Base-by-base conservation (phyloP, 2,113 vertebrate species). In the Dinomys branickii region DNA sequence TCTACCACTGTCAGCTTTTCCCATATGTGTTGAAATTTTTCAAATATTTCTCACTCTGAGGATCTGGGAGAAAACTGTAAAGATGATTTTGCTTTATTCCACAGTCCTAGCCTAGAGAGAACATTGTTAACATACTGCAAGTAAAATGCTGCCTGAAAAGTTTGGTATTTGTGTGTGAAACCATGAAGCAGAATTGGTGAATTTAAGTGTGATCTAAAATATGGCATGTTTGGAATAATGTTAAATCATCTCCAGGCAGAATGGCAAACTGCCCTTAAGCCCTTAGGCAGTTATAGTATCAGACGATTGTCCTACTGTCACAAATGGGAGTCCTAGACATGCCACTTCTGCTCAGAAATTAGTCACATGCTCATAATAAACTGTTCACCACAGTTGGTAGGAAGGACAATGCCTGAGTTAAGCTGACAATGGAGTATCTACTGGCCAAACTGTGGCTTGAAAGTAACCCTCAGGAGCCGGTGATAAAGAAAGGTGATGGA, bases 41-140 rank as follows among this genome's bases (percentile, higher is more conserved):
- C 69, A 88, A 59, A 88, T 86, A 61, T 89, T 33, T 90, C 56
- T 87, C 24, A 94, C 61, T 89, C 38, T 85, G 30, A 78, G 12
- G 80, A 28, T 87, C 26, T 83, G n/a, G 28, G 30, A 81, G 13
- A 90, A 94, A 92, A 4, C 41, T 96, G 67, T 50, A 56, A 90
- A 91, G 87, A n/a, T 7, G 63, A 54, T 88, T 96, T 94, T 1
- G 41, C 54, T 59, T 94, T 28, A 81, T 10, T 13, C 59, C 54
- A 58, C 86, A 77, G 87, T 47, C 50, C 73, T 92, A 94, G 84
- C 33, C 88, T 80, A 44, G 47, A 89, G n/a, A 61, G 2, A 80
- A 30, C 54, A 77, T 47, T 84, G 1, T 58, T 91, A 89, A 69
- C 33, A 61, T 35, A 91, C 56, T 54, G 94, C 28, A 89, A 19